Base-by-base conservation (phyloP, 1,140 invertebrate genomes). In the Neodiprion pinetum region DNA sequence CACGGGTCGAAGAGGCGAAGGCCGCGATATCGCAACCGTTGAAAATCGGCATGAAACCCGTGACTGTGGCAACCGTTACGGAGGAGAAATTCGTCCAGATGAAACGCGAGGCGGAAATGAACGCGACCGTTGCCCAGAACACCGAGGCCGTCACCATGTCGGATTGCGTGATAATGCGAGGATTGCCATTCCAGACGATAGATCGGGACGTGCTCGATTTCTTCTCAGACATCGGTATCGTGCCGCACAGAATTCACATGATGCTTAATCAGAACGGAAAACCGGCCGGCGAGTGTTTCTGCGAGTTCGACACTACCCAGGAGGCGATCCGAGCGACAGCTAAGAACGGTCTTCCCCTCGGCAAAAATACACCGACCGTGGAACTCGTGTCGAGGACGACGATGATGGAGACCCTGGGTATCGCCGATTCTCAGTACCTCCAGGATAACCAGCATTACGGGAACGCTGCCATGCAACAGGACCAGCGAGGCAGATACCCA, bases 281-380 rank as follows among this genome's bases (percentile, higher is more conserved):
- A 75, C 93, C 94, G 0, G 92, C 92, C 0, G 96, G 96, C 0
- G 93, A 96, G 78, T 96, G 95, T 53, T 96, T 95, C 83, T 95
- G 96, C 78, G 96, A 97, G 83, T 97, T 98, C 82, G 86, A 89
- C 10, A 91, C 90, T 14, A 75, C 86, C 0, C 90, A 92, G 48
- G 94, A 97, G 80, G 94, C 94, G 1, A 87, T 91, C 10, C 87
- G 89, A 72, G 96, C 95, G 0, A 84, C 92, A 0, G 86, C 90
- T 0, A 96, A 95, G 81, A 93, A 96, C 82, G 92, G 93, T 0
- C 80, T 91, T 0, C 90, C 90, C 17, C 87, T 96, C 8, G 94
- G 93, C 0, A 90, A 90, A 4, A 91, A 91, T 71, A 87, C 90
- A 0, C 88, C 97, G 1, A 90, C 89, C 0, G 91, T 97, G 0